phyloP scores from a whole-genome alignment of 2,888 invertebrate species.

The Cantharis rustica region DNA sequence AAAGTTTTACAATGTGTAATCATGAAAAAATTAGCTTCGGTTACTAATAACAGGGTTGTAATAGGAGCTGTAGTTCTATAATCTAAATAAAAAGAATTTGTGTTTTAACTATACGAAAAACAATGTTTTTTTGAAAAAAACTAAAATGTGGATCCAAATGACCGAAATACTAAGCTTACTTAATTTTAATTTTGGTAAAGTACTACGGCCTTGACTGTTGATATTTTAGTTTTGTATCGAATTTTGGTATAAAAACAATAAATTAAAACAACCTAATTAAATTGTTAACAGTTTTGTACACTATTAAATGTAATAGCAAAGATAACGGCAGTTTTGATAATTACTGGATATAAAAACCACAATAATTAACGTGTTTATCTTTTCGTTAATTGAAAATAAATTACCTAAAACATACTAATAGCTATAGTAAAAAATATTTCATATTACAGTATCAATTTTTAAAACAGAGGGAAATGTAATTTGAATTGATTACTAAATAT shows the following conservation, averaged over 20 bases:
- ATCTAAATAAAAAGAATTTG: no score
- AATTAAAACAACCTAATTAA: background rate
- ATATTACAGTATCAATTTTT: conserved; percentile 1
- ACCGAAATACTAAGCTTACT: no score
- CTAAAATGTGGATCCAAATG: no score
- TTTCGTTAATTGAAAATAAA: background rate
- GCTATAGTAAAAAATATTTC: background rate
- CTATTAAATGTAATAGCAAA: background rate
- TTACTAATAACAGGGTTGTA: background rate
- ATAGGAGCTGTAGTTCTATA: no score
- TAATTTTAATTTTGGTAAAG: no score
- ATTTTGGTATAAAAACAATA: background rate
- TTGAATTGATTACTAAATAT: conserved; percentile 28
- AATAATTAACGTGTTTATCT: background rate
- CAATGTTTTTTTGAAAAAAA: no score
- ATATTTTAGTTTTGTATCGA: background rate
- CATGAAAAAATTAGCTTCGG: background rate
- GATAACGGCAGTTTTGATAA: background rate
- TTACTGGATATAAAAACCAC: background rate
- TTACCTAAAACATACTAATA: background rate
- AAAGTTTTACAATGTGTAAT: background rate
- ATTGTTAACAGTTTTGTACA: background rate
- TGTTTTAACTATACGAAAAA: no score
- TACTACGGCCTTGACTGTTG: background rate
- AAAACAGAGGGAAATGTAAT: conserved; percentile 25